A percentile compares a stretch with the other conserved stretches of the same genome.
phyloP scores from a whole-genome alignment of 2,113 vertebrate genomes.

The Acanthisitta chloris region DNA sequence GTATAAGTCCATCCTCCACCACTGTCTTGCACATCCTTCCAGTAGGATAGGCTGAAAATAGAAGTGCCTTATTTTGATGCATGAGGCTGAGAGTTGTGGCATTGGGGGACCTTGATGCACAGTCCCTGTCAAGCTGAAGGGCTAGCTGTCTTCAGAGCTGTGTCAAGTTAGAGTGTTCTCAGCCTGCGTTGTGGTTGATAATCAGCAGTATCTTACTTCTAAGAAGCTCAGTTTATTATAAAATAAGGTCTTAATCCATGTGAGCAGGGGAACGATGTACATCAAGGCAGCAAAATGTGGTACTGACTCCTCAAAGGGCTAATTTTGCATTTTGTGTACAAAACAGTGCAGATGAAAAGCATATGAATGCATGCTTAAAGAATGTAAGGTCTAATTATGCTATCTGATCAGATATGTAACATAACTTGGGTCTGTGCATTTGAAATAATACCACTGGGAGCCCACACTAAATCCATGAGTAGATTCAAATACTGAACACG shows the following conservation, averaged over 20 bases:
- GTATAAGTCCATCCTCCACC: too few relatives aligned
- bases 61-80: neutral
- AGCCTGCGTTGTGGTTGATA: neutral
- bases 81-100: neutral
- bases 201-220: neutral
- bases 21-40: neutral
- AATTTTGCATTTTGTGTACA: neutral
- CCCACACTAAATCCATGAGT: neutral
- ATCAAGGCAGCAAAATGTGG: neutral
- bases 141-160: neutral
- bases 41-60: neutral
- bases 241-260: neutral
- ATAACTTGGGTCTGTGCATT: neutral
- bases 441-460: neutral
- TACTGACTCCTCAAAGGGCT: neutral
- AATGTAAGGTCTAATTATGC: neutral
- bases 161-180: neutral
- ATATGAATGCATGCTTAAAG: neutral
- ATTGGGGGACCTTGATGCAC: neutral
- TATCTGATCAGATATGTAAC: neutral
- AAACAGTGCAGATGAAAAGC: neutral
- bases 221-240: neutral
- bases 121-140: neutral
- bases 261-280: neutral
- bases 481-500: neutral